Conservation (phyloP, 1,140 invertebrate species). For the Liolophura sinensis region DNA sequence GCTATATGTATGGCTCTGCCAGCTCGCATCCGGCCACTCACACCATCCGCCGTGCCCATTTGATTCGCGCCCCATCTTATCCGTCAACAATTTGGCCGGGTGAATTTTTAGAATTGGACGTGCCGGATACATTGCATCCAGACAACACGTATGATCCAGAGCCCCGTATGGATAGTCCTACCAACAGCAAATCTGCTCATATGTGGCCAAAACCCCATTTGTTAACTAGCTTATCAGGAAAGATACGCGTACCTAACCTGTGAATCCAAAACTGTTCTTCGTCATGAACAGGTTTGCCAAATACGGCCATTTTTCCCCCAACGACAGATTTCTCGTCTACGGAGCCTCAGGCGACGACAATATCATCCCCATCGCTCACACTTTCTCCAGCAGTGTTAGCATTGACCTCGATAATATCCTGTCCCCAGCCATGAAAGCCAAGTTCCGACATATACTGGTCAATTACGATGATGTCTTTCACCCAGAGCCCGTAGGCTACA, state of each 20-base stretch:
- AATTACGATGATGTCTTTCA: conserved; percentile 22
- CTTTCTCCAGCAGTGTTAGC: too few species aligned
- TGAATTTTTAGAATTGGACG: too few species aligned
- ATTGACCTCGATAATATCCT: conserved; percentile 26
- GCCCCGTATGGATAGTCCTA: conserved; percentile 6
- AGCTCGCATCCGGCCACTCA: too few species aligned
- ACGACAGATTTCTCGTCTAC: too few species aligned
- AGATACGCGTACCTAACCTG: conserved; percentile 21
- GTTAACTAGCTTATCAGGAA: conserved; percentile 12
- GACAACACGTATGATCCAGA: conserved; percentile 4
- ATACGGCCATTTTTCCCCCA: too few species aligned
- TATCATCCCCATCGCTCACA: too few species aligned
- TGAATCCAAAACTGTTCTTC: conserved; percentile 12
- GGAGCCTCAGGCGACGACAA: too few species aligned
- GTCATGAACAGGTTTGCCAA: conserved; percentile 30
- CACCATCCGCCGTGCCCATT: too few species aligned
- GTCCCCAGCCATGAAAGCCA: conserved; percentile 6
- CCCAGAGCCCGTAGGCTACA: conserved; percentile 28
- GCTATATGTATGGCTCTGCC: too few species aligned
- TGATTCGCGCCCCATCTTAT: too few species aligned
- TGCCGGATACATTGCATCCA: too few species aligned
- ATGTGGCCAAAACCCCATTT: conserved; percentile 11
- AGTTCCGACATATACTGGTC: conserved; percentile 8
- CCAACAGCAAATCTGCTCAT: background rate
- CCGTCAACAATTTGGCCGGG: too few species aligned